A percentile compares a stretch with the other conserved stretches of the same genome.
Conservation (phyloP, 23 tunicate genomes). For the Aplidium turbinatum region DNA sequence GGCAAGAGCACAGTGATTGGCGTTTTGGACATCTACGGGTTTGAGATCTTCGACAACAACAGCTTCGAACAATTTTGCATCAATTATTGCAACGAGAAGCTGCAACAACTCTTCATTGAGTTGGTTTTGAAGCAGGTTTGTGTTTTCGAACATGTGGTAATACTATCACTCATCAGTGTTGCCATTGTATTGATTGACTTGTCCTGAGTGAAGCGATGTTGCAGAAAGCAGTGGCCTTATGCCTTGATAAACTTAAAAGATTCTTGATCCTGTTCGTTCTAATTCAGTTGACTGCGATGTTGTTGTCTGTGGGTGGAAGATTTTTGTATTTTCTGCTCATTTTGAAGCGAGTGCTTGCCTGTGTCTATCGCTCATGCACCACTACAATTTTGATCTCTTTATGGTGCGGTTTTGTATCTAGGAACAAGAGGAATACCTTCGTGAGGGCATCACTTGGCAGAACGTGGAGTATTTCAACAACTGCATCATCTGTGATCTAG, state of each 20-base stretch:
- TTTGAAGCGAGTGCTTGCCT: neutral
- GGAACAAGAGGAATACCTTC: slow-evolving; percentile 94
- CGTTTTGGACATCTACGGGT: slow-evolving; percentile 92
- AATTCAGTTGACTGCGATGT: no score
- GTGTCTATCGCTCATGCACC: neutral
- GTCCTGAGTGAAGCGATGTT: no score
- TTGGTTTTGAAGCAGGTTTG: slow-evolving; percentile 87
- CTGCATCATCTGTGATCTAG: slow-evolving; percentile 82
- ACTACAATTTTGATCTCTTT: neutral
- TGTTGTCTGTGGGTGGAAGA: no score
- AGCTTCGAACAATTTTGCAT: slow-evolving; percentile 97
- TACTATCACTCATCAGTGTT: no score
- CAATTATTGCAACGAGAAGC: slow-evolving; percentile 94
- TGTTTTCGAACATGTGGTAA: no score
- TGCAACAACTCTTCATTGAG: slow-evolving; percentile 95
- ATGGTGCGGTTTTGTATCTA: neutral
- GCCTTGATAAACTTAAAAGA: no score
- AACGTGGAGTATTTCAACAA: slow-evolving; percentile 95
- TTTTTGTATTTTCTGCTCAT: no score
- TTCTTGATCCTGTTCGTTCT: no score
- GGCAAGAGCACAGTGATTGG: slow-evolving; percentile 94
- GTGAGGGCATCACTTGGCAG: slow-evolving; percentile 94
- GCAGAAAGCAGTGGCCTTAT: no score
- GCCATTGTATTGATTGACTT: no score
- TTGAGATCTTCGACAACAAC: slow-evolving; percentile 95